Evolutionary conservation across 2,888 invertebrate species (phyloP).

Genomic region (Ochropacha duplaris): DNA sequence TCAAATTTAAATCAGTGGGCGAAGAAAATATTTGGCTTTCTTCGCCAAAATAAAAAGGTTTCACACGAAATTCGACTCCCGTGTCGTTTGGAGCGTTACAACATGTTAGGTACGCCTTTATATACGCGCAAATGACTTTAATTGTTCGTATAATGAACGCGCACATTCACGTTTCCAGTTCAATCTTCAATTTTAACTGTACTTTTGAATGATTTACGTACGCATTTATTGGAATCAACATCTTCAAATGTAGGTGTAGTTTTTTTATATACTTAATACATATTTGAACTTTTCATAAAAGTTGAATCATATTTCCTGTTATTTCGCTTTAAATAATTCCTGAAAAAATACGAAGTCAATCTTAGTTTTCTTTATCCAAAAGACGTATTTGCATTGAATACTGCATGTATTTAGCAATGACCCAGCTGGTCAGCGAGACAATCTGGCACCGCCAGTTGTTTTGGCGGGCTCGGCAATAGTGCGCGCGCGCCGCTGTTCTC

Average conservation of each 20-base stretch:
- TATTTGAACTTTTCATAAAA: background rate
- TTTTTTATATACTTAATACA: too few relatives aligned
- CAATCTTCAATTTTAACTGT: slow-evolving; percentile 4
- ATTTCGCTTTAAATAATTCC: slow-evolving; percentile 6
- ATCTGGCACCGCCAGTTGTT: slow-evolving; percentile 74
- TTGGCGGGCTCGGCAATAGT: slow-evolving; percentile 57
- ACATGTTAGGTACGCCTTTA: slow-evolving; percentile 4
- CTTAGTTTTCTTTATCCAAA: slow-evolving; percentile 26
- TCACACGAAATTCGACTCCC: slow-evolving; percentile 42
- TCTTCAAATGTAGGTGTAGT: too few relatives aligned
- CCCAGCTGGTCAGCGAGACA: slow-evolving; percentile 66
- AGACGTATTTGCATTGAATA: slow-evolving; percentile 16
- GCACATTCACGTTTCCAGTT: slow-evolving; percentile 35
- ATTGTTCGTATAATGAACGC: slow-evolving; percentile 17
- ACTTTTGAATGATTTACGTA: background rate
- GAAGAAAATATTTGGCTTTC: slow-evolving; percentile 34
- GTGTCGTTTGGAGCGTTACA: slow-evolving; percentile 18
- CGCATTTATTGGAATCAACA: background rate
- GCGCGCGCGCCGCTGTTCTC: slow-evolving; percentile 54
- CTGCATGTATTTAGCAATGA: slow-evolving; percentile 53
- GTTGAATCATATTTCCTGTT: background rate
- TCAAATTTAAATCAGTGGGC: slow-evolving; percentile 8
- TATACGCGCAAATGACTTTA: slow-evolving; percentile 11
- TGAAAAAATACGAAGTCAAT: slow-evolving; percentile 25
- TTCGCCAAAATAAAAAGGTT: slow-evolving; percentile 25